Evolutionary conservation across 1,140 invertebrate species (phyloP).

Genomic region (Tetragonula clypearis): DNA sequence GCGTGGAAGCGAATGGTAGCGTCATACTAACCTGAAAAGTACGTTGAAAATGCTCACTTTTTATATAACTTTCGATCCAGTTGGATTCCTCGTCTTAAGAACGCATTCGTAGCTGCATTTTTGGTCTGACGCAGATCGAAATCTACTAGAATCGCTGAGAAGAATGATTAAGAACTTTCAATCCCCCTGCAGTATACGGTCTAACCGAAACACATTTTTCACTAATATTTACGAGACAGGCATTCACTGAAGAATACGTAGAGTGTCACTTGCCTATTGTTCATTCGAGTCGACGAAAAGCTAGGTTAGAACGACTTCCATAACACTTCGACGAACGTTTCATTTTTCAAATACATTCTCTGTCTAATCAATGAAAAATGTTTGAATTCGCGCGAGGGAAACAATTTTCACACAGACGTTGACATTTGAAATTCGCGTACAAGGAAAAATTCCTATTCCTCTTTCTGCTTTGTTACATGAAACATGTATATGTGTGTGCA

Average conservation of each 20-base stretch:
- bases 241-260: not conserved
- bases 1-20: too few species aligned
- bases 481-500: not conserved
- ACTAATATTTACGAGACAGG: not conserved
- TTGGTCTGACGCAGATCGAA: too few species aligned
- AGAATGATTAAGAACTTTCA: too few species aligned
- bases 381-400: not conserved
- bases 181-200: too few species aligned
- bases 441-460: slow-evolving; percentile 25
- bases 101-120: too few species aligned
- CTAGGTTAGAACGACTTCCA: slow-evolving; percentile 62
- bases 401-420: slow-evolving; percentile 35
- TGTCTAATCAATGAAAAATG: not conserved
- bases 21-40: too few species aligned
- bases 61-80: too few species aligned
- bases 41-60: too few species aligned
- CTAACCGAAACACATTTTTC: not conserved
- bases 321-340: slow-evolving; percentile 44
- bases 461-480: not conserved
- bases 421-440: slow-evolving; percentile 22
- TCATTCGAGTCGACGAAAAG: slow-evolving; percentile 29
- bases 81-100: too few species aligned
- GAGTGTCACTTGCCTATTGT: slow-evolving; percentile 44
- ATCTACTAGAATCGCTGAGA: too few species aligned
- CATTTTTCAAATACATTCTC: slow-evolving; percentile 33